A percentile compares a stretch with the other conserved stretches of the same genome.
Conservation (phyloP, 2,888 invertebrate species). For the Mylabris sibirica region DNA sequence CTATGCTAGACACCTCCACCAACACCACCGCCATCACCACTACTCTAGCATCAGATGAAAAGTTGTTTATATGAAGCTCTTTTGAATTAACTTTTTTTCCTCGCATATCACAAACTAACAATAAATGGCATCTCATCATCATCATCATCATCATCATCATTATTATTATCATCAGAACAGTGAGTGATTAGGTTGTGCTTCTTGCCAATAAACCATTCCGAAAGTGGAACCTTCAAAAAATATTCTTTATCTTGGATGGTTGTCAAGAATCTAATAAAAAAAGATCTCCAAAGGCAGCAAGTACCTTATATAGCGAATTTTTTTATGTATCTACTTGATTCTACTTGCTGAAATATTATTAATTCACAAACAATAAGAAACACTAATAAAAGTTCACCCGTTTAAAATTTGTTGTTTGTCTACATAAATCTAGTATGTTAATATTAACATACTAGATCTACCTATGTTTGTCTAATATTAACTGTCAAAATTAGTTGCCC, state of each 20-base stretch:
- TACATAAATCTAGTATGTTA: no score
- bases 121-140: neutral
- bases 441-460: no score
- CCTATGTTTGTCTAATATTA: no score
- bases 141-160: neutral
- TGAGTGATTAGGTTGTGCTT: neutral
- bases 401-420: no score
- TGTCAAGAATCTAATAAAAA: slow-evolving; percentile 28
- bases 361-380: no score
- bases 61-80: slow-evolving; percentile 26
- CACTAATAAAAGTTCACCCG: no score
- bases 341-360: no score
- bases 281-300: no score
- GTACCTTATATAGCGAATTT: no score
- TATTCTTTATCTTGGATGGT: neutral
- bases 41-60: slow-evolving; percentile 21
- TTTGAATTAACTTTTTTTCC: slow-evolving; percentile 11
- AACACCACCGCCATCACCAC: no score
- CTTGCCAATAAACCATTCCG: neutral
- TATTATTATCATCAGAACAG: neutral
- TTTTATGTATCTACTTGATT: no score
- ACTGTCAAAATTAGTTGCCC: no score
- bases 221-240: neutral
- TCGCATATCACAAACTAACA: neutral
- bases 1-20: slow-evolving; percentile 24